These are phyloP conservation scores for Acanthis flammea DNA, from an alignment of 2,797 vertebrate species.

Conservation along the genomic window DNA sequence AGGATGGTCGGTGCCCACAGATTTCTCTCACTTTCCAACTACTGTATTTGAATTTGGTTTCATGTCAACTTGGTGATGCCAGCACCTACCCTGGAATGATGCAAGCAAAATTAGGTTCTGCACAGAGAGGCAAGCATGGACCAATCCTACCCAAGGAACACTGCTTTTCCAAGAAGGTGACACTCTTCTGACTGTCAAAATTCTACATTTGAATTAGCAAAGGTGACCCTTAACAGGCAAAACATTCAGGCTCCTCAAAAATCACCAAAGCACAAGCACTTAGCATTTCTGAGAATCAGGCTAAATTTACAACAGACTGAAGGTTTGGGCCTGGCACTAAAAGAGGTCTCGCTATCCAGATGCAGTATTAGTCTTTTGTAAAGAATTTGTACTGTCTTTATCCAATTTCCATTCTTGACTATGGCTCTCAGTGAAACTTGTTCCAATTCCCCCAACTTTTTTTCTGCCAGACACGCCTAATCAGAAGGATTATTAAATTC, in stretches of 20 bases:
- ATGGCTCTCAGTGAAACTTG: background rate
- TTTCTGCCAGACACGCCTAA: slow-evolving; percentile 3
- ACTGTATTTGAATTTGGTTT: background rate
- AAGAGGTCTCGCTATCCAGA: slow-evolving; percentile 30
- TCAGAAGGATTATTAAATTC: slow-evolving; percentile 15
- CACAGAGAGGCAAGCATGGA: background rate
- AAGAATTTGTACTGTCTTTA: slow-evolving; percentile 49
- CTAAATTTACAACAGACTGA: slow-evolving; percentile 35
- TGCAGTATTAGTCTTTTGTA: slow-evolving; percentile 35
- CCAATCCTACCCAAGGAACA: background rate
- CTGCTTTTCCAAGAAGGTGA: background rate
- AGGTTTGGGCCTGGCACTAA: slow-evolving; percentile 36
- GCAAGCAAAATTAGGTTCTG: background rate
- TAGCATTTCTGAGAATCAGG: slow-evolving; percentile 9
- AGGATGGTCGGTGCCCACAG: accelerated
- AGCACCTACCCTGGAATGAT: background rate
- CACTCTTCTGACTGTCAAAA: background rate
- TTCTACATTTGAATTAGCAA: background rate
- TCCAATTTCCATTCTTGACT: slow-evolving; percentile 54
- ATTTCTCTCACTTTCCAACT: background rate
- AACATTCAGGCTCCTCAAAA: background rate
- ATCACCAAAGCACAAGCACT: background rate
- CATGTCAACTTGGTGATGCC: background rate
- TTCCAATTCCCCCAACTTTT: background rate
- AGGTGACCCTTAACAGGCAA: background rate